A percentile compares a stretch with the other conserved stretches of the same genome.
These are phyloP conservation scores for Conops quadrifasciatus DNA, from an alignment of 2,888 invertebrate species.

Conservation along the genomic window DNA sequence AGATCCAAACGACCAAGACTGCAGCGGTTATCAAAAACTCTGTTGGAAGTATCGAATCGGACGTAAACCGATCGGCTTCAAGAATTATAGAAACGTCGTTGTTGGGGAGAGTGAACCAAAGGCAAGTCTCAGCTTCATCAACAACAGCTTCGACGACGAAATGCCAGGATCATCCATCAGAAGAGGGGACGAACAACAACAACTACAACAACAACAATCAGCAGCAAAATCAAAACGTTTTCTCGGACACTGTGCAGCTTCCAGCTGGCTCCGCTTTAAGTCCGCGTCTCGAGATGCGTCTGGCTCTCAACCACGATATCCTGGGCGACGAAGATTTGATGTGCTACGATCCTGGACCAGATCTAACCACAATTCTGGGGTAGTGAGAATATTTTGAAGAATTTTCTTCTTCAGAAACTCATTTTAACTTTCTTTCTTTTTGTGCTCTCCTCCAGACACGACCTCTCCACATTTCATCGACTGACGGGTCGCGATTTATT, in stretches of 20 bases:
- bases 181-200: conserved; percentile 40
- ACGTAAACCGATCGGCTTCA: conserved; percentile 55
- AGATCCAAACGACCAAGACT: conserved; percentile 26
- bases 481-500: conserved; percentile 66
- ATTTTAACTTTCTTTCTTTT: not conserved
- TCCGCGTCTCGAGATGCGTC: conserved; percentile 74
- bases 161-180: conserved; percentile 41
- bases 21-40: conserved; percentile 45
- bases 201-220: conserved; percentile 42
- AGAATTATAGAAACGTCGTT: conserved; percentile 64
- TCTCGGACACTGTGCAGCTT: conserved; percentile 50
- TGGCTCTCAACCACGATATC: conserved; percentile 70
- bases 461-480: conserved; percentile 67
- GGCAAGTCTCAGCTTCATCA: conserved; percentile 59
- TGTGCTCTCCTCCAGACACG: conserved; percentile 55
- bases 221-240: conserved; percentile 48
- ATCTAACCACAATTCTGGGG: conserved; percentile 66
- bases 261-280: conserved; percentile 67
- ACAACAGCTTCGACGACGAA: conserved; percentile 62
- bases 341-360: conserved; percentile 66
- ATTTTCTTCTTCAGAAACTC: not conserved
- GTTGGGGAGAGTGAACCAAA: conserved; percentile 57
- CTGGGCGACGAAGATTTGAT: conserved; percentile 68
- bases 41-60: conserved; percentile 48
- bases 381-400: conserved; percentile 43